Evolutionary conservation across 64 coral and sea anemone genomes (phyloP).

Genomic region (Porites lutea): DNA sequence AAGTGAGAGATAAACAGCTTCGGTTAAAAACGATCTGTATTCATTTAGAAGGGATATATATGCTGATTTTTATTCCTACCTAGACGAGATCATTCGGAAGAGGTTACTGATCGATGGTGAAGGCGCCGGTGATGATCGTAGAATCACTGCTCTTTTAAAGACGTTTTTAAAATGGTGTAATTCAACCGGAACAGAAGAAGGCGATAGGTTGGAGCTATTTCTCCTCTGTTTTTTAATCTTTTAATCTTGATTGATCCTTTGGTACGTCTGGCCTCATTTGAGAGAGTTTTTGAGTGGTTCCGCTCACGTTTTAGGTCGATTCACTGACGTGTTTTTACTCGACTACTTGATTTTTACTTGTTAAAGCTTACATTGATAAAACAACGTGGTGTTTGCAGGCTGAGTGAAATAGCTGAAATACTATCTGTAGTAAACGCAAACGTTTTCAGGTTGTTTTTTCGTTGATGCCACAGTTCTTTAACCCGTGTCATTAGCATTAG

Average conservation of each 20-base stretch:
- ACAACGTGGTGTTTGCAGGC: too few species aligned
- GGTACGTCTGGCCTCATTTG: neutral
- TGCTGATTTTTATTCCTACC: neutral
- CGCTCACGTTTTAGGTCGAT: too few species aligned
- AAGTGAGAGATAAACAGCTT: neutral
- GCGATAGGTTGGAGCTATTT: slow-evolving; percentile 58
- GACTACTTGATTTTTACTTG: too few species aligned
- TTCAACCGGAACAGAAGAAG: slow-evolving; percentile 64
- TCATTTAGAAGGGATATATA: neutral
- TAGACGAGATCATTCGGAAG: slow-evolving; percentile 95
- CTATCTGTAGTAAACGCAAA: too few species aligned
- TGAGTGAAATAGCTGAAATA: too few species aligned
- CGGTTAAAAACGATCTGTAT: neutral
- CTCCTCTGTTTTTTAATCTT: neutral
- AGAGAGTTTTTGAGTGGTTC: too few species aligned
- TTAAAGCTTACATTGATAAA: too few species aligned
- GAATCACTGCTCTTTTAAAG: slow-evolving; percentile 90
- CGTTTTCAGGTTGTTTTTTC: too few species aligned
- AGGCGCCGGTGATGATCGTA: slow-evolving; percentile 90
- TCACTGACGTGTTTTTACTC: too few species aligned
- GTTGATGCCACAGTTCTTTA: too few species aligned
- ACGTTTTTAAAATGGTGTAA: slow-evolving; percentile 98
- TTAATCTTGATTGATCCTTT: neutral
- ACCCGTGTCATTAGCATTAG: too few species aligned
- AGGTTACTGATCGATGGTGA: slow-evolving; percentile 94